These are phyloP conservation scores for Didymodactylos carnosus DNA, from an alignment of 2,888 invertebrate species.

Conservation along the genomic window DNA sequence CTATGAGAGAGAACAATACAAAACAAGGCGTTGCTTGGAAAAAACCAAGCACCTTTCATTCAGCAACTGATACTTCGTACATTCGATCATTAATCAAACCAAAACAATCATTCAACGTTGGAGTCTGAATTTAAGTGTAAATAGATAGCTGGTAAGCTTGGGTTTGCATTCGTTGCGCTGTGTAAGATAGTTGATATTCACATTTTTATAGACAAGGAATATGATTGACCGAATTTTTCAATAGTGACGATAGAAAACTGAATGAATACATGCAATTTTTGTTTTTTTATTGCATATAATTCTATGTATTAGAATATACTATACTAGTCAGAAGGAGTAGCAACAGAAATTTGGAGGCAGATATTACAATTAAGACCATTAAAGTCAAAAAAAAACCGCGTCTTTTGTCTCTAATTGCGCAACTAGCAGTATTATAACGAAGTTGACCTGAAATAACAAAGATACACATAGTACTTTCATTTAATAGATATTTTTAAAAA, in stretches of 20 bases:
- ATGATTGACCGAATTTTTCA: neutral
- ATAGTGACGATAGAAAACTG: neutral
- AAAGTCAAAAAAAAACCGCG: too few relatives aligned
- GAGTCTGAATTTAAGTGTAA: neutral
- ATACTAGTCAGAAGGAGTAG: neutral
- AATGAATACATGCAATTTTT: neutral
- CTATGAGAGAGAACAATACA: neutral
- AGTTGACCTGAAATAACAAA: too few relatives aligned
- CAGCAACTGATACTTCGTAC: neutral
- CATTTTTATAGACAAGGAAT: neutral
- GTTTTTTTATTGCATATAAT: neutral
- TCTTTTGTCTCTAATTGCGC: too few relatives aligned
- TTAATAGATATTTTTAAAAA: too few relatives aligned
- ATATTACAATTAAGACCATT: neutral
- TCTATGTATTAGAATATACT: neutral
- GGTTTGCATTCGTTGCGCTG: neutral
- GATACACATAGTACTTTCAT: too few relatives aligned
- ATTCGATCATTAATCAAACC: neutral
- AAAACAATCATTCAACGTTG: neutral
- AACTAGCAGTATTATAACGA: too few relatives aligned
- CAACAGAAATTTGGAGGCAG: neutral
- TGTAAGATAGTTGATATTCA: neutral
- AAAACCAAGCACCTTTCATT: neutral
- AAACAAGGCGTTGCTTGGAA: neutral
- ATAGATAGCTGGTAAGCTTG: neutral